Conservation (phyloP, 37 sponge, comb jelly and placozoan species). For the Hormiphora californensis region DNA sequence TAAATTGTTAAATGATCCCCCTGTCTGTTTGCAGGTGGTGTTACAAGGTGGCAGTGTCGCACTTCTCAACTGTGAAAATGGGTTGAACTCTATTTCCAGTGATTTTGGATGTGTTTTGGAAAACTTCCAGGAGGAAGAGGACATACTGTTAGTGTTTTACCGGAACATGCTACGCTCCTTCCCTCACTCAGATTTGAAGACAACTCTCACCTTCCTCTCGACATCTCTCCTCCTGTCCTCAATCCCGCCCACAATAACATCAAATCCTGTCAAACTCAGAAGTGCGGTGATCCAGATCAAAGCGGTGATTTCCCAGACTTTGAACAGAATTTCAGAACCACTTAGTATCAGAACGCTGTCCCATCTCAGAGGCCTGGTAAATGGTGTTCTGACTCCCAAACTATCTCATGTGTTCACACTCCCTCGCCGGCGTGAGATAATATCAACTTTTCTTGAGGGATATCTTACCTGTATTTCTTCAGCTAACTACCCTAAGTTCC, state of each 20-base stretch:
- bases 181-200: background rate
- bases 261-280: background rate
- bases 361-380: background rate
- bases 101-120: background rate
- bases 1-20: no score
- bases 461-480: constrained; percentile 12
- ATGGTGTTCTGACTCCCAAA: constrained; percentile 1
- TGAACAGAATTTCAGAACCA: background rate
- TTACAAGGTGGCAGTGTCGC: background rate
- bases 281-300: background rate
- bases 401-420: background rate
- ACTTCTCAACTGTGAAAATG: background rate
- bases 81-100: background rate
- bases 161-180: background rate
- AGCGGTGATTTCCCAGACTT: background rate
- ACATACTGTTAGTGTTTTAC: constrained; percentile 13
- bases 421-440: background rate
- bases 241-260: background rate
- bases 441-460: background rate
- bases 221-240: background rate
- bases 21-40: no score
- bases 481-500: constrained; percentile 11
- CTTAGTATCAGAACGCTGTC: background rate
- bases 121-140: constrained; percentile 26
- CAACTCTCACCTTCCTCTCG: background rate